Evolutionary conservation across 2,797 vertebrate species (phyloP).

Genomic region (Brotula barbata): DNA sequence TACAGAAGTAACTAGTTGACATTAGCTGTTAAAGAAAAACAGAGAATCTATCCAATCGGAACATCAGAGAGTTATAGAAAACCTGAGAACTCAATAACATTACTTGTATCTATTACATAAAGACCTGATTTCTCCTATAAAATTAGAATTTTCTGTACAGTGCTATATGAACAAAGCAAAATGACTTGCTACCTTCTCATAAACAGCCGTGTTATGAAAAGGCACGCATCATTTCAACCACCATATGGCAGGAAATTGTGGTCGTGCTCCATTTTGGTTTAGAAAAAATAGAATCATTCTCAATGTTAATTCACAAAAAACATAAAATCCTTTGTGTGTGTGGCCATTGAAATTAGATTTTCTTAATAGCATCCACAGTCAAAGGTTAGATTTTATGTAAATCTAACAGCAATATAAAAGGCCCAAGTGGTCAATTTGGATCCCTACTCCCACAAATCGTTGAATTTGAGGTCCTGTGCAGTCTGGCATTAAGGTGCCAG

Average conservation of each 20-base stretch:
- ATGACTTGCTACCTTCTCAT: constrained; percentile 80
- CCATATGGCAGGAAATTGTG: constrained; percentile 81
- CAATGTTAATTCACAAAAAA: constrained; percentile 79
- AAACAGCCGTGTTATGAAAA: constrained; percentile 80
- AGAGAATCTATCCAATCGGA: constrained; percentile 76
- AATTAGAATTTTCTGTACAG: constrained; percentile 87
- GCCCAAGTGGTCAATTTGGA: constrained; percentile 74
- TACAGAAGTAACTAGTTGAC: constrained; percentile 69
- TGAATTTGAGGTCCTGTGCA: constrained; percentile 68
- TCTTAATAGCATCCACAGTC: constrained; percentile 58
- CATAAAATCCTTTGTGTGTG: constrained; percentile 75
- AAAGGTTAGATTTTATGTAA: constrained; percentile 62
- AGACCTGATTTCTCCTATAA: constrained; percentile 87
- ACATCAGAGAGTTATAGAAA: constrained; percentile 83
- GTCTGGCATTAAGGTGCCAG: constrained; percentile 59
- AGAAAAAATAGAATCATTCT: constrained; percentile 85
- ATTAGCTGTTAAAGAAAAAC: constrained; percentile 75
- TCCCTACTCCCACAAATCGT: constrained; percentile 61
- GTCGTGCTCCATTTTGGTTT: constrained; percentile 81
- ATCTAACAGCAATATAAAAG: constrained; percentile 76
- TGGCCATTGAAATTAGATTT: constrained; percentile 72
- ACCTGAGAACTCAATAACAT: constrained; percentile 87
- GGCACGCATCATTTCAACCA: constrained; percentile 80
- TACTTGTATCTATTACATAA: constrained; percentile 84
- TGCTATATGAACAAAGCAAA: constrained; percentile 84